Evolutionary conservation across 2,888 invertebrate species (phyloP).

Genomic region (Eugnorisma glareosa): DNA sequence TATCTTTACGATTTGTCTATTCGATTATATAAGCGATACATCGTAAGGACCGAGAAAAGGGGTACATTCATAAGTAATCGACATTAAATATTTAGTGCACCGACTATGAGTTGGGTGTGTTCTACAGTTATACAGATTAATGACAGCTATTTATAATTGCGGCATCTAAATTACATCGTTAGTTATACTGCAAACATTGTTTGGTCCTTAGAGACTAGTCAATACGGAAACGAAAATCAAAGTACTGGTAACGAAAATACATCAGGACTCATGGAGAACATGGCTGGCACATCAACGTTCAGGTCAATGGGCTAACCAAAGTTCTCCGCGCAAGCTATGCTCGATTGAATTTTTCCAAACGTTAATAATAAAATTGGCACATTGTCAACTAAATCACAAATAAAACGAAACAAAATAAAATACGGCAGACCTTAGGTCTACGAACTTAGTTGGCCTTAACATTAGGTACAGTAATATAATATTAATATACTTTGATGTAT

Average conservation of each 20-base stretch:
- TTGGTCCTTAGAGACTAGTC: conserved; percentile 89
- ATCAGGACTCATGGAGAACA: conserved; percentile 80
- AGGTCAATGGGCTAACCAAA: conserved; percentile 67
- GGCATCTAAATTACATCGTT: conserved; percentile 71
- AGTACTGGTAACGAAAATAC: conserved; percentile 86
- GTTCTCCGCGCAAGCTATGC: conserved; percentile 87
- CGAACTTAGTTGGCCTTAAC: conserved; percentile 77
- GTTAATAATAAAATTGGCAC: conserved; percentile 90
- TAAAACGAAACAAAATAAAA: conserved; percentile 85
- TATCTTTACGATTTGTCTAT: conserved; percentile 78
- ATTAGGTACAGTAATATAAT: conserved; percentile 66
- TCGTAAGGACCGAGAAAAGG: conserved; percentile 71
- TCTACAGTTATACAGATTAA: conserved; percentile 67
- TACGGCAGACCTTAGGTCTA: conserved; percentile 85
- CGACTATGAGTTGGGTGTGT: conserved; percentile 71
- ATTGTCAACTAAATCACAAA: conserved; percentile 89
- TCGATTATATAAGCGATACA: conserved; percentile 73
- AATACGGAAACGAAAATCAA: conserved; percentile 84
- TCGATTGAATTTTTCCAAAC: conserved; percentile 85
- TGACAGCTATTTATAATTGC: conserved; percentile 72
- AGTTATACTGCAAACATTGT: conserved; percentile 80
- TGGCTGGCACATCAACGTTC: conserved; percentile 71
- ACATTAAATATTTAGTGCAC: conserved; percentile 71
- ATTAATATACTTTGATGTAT: conserved; percentile 92
- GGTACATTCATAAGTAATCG: conserved; percentile 70